phyloP scores from a whole-genome alignment of 2,888 invertebrate genomes.

The Drosophila anomelani region DNA sequence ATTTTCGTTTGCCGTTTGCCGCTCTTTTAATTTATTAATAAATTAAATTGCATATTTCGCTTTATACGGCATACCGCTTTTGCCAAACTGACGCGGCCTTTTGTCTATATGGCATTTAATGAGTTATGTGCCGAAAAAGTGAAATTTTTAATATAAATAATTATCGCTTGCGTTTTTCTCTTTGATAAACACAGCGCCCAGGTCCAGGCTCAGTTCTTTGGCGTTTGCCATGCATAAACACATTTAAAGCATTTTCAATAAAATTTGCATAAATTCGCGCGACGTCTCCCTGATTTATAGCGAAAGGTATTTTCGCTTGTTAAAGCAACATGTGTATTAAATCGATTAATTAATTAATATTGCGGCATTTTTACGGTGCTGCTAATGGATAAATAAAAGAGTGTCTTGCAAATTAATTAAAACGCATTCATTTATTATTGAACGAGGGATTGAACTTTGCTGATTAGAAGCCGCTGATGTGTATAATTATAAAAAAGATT shows the following conservation, averaged over 20 bases:
- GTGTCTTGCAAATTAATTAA: constrained; percentile 61
- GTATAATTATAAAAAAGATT: constrained; percentile 11
- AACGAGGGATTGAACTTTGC: constrained; percentile 38
- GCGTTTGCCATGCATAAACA: constrained; percentile 16
- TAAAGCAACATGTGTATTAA: constrained; percentile 39
- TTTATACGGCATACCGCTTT: constrained; percentile 50
- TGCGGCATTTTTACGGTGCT: constrained; percentile 38
- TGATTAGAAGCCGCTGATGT: constrained; percentile 45
- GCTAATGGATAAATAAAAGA: constrained; percentile 24
- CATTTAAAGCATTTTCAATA: constrained; percentile 55
- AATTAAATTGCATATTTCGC: constrained; percentile 67
- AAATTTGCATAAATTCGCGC: constrained; percentile 43
- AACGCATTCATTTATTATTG: constrained; percentile 54
- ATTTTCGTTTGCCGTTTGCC: constrained; percentile 55
- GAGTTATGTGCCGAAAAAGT: constrained; percentile 55
- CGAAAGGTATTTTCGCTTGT: constrained; percentile 21
- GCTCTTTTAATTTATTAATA: constrained; percentile 65
- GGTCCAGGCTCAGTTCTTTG: not conserved
- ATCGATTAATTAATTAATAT: constrained; percentile 52
- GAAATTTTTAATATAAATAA: constrained; percentile 73
- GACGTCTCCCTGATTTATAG: constrained; percentile 16
- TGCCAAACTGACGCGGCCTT: constrained; percentile 22
- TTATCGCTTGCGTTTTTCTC: constrained; percentile 44
- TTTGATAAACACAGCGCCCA: constrained; percentile 29
- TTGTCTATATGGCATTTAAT: constrained; percentile 40